phyloP scores from a whole-genome alignment of 2,797 vertebrate genomes.

The Lycodopsis pacificus region DNA sequence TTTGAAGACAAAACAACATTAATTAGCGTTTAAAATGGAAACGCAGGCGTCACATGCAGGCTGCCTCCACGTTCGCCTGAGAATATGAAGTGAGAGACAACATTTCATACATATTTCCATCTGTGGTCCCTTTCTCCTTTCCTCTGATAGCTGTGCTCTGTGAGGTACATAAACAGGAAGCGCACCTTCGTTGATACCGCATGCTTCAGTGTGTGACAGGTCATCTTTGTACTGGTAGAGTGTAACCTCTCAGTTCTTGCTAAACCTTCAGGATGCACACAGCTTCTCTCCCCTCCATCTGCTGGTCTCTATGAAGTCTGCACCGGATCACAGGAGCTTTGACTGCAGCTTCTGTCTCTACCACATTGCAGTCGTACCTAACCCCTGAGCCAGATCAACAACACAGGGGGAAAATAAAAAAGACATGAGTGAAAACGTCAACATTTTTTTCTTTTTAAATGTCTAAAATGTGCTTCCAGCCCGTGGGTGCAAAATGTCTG shows the following conservation, averaged over 20 bases:
- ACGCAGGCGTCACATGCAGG: slow-evolving; percentile 58
- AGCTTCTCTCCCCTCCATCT: slow-evolving; percentile 80
- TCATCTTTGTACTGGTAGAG: slow-evolving; percentile 78
- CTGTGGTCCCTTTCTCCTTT: slow-evolving; percentile 63
- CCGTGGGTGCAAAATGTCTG: slow-evolving; percentile 65
- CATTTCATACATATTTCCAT: slow-evolving; percentile 71
- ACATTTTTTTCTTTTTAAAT: slow-evolving; percentile 68
- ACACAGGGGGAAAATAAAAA: slow-evolving; percentile 67
- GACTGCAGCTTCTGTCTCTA: slow-evolving; percentile 81
- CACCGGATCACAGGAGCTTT: slow-evolving; percentile 79
- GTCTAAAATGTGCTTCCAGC: slow-evolving; percentile 72
- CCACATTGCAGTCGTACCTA: slow-evolving; percentile 71
- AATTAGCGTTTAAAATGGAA: slow-evolving; percentile 78
- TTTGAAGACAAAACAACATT: slow-evolving; percentile 82
- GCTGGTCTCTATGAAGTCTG: slow-evolving; percentile 81
- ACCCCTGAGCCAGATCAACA: slow-evolving; percentile 81
- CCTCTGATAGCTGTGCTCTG: slow-evolving; percentile 68
- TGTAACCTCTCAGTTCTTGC: slow-evolving; percentile 80
- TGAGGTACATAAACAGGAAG: slow-evolving; percentile 73
- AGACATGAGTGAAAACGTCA: slow-evolving; percentile 73
- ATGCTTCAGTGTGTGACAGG: slow-evolving; percentile 76
- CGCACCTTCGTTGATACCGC: slow-evolving; percentile 68
- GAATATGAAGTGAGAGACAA: slow-evolving; percentile 53
- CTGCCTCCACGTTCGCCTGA: slow-evolving; percentile 65
- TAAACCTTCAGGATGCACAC: slow-evolving; percentile 79